Evolutionary conservation across 2,888 invertebrate species (phyloP), one percentile per base, ranked within the genome.

Genomic region (Schizaphis graminum): DNA sequence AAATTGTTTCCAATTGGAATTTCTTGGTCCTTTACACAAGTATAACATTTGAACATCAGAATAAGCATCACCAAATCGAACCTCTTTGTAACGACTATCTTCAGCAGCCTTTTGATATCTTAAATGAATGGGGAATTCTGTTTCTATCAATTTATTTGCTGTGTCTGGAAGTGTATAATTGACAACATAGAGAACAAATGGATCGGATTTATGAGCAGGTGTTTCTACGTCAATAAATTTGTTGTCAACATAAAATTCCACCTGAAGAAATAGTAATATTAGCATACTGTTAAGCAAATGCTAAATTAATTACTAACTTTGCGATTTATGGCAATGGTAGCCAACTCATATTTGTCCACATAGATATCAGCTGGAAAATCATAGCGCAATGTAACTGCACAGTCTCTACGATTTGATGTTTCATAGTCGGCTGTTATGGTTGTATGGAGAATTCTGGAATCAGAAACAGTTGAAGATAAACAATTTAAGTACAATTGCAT

Each of bases 201-300:
- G 90, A 49, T 94, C 90, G 5, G 93, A 89, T 86, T 94, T 94
- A 57, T 94, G 85, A n/a, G 93, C 93, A 2, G 93, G 90, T 53
- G 85, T 44, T 86, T 94, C 93, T n/a, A 94, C 93, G 57, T 94
- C 93, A 61, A 94, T 94, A 26, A 94, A 94, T 86, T 90, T 94
- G n/a, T 61, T 94, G 35, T 94, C 90, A 24, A 94, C 90, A 91
- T 94, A 94, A 94, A 90, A 94, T 49, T 90, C 93, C 28, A 94
- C 90, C 93, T 94, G 13, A 67, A 89, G 0, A 84, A 89, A 77
- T 10, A 44, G 2, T 35, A 44, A 77, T n/a, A n/a, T 41, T 53
- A 88, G 41, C 28, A 49, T 67, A 28, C 53, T 41, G 10, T 28
- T 13, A 47, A 53, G 0, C 26, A 61, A 86, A 41, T 41, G 47